Base-by-base conservation (phyloP, 2,797 vertebrate genomes). In the Pseudochirops cupreus region DNA sequence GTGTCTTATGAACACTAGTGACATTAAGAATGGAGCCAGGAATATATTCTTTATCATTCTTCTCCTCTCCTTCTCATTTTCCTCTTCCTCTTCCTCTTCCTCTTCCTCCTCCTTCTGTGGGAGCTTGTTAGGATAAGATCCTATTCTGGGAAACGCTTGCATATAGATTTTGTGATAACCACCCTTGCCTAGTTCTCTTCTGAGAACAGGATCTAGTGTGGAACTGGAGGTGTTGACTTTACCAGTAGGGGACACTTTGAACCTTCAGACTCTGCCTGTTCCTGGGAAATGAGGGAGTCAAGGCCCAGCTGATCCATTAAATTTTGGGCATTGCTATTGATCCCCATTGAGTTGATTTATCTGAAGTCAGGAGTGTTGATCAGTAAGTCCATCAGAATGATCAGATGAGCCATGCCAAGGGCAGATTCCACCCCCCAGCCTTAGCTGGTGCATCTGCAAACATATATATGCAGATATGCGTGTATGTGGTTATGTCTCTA, bases 201-300 rank as follows among this genome's bases (percentile, higher is more conserved):
- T 92, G 93, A 92, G 14, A 94, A 14, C n/a, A 94, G 16, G 92
- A n/a, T 39, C 59, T 67, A 93, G 92, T 91, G 62, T 89, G 39
- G 95, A 31, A 96, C 95, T 91, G 62, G 62, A 96, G 39, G 31
- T 93, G 55, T 96, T 91, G 87, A 94, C 5, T 91, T 26, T 94
- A 58, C 90, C 56, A 94, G 91, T 92, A 92, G 67, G 93, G 93
- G 58, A 89, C 31, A 87, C 31, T 95, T 94, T 54, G 90, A 95
- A 82, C 26, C 56, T 96, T 28, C 0, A 91, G 29, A 96, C 96
- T 96, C 12, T 94, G 91, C 94, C 56, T 95, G 95, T 94, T 97
- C 91, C 9, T 92, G 39, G 94, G 58, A 21, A 96, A 55, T 89
- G 89, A 74, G 54, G 91, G 90, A n/a, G 52, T 95, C 89, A 93